Conservation (phyloP, 2,113 vertebrate genomes). For the Ailurus styani region DNA sequence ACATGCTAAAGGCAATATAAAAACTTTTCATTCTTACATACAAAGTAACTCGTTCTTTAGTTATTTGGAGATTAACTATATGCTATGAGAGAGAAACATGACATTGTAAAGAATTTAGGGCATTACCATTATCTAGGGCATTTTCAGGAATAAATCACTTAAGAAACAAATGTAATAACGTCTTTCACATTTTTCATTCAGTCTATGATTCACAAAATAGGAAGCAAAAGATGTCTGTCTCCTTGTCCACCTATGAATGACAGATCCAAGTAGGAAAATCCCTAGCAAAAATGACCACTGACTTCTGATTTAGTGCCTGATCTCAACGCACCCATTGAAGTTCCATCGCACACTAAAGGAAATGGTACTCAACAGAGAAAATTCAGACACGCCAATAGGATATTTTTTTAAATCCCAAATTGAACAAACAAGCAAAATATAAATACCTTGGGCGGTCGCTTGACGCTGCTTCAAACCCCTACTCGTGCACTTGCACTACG, state of each 20-base stretch:
- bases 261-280: not conserved
- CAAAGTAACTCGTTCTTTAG: not conserved
- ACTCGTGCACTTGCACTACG: not conserved
- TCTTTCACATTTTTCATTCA: not conserved
- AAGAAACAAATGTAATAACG: not conserved
- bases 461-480: not conserved
- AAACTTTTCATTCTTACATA: not conserved
- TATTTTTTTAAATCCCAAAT: not conserved
- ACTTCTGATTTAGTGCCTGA: not conserved
- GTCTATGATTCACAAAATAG: not conserved
- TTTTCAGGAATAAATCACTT: not conserved
- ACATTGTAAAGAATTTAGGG: not conserved
- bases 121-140: not conserved
- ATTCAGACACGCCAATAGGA: not conserved
- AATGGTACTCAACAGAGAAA: not conserved
- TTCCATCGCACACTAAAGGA: not conserved
- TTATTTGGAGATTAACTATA: not conserved
- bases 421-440: conserved; percentile 24
- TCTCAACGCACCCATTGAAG: not conserved
- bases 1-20: not conserved
- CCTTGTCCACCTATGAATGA: not conserved
- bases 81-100: not conserved
- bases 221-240: not conserved
- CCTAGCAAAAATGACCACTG: not conserved
- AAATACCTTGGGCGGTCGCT: conserved; percentile 48